Evolutionary conservation across 2,113 vertebrate genomes (phyloP), one percentile per base, ranked within the genome.

Genomic region (Corythornis cristatus): DNA sequence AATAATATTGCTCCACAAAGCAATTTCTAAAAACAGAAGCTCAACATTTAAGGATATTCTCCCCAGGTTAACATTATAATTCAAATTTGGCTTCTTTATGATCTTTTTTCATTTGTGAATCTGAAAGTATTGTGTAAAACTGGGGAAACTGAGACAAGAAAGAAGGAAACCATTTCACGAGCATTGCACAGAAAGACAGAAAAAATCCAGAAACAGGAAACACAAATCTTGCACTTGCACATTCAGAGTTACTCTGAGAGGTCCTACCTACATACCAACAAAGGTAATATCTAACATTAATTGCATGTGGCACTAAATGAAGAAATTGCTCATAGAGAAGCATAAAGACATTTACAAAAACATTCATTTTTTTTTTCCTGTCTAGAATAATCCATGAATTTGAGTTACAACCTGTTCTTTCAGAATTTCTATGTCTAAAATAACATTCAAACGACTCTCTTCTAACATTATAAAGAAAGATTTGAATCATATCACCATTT

Each of bases 11-110:
- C 11, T 83, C 31, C 40, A 80, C 68, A 53, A 92, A 93, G 48
- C 8, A 86, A 88, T 86, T 92, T 96, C 88, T 81, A 88, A 93
- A 93, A 95, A 60, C 22, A 89, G 87, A 91, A 85, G 35, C 26
- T 84, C 40, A 80, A n/a, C 76, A 89, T 84, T 94, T 51, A 89
- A 88, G 68, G 74, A 43, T 78, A 26, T 91, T 54, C 81, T 94
- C 35, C 22, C 37, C 50, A 73, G 71, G 29, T 15, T 80, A 72
- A 76, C 57, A 70, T 70, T 35, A 48, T 64, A 16, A 75, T 61
- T 92, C 51, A 89, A 87, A 90, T 78, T 70, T 58, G 37, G 12
- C 17, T 80, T 81, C 45, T 62, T 56, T 77, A n/a, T 71, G 37
- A 83, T 68, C 62, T 76, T 89, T 89, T 92, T 70, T 66, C 62